Percentiles rank a stretch among this genome's conserved stretches.
phyloP scores from a whole-genome alignment of 2,888 invertebrate genomes.

The Marasmarcha lunaedactyla region DNA sequence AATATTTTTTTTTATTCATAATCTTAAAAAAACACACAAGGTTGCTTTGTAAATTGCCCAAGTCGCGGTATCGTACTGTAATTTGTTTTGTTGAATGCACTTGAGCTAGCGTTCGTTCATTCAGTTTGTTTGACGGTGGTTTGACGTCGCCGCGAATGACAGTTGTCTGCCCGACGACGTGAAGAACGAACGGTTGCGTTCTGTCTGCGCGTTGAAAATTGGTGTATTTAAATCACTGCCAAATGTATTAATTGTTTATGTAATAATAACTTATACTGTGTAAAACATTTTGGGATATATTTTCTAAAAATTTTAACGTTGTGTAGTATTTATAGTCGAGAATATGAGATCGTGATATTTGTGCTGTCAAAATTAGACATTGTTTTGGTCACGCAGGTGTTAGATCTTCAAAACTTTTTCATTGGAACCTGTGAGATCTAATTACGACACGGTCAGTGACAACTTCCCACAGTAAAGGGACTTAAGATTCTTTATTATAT shows the following conservation, averaged over 20 bases:
- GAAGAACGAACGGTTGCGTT: slow-evolving; percentile 22
- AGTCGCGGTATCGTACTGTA: too few species aligned
- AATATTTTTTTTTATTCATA: too few species aligned
- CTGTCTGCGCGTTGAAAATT: too few species aligned
- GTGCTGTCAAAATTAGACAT: slow-evolving; percentile 37
- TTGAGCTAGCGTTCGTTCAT: too few species aligned
- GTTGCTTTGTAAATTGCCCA: too few species aligned
- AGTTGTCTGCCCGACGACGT: slow-evolving; percentile 49
- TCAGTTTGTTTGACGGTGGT: too few species aligned
- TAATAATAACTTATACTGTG: too few species aligned
- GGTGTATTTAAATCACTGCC: too few species aligned
- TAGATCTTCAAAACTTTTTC: slow-evolving; percentile 32
- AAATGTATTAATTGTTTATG: slow-evolving; percentile 8
- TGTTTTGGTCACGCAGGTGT: slow-evolving; percentile 32
- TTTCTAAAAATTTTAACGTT: neutral
- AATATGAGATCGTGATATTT: slow-evolving; percentile 13
- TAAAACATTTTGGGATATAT: neutral
- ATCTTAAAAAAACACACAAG: too few species aligned
- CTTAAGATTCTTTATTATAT: slow-evolving; percentile 10
- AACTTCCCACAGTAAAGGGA: slow-evolving; percentile 24
- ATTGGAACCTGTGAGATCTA: slow-evolving; percentile 33
- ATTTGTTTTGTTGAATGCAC: too few species aligned
- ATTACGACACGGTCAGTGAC: slow-evolving; percentile 26
- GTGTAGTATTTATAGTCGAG: neutral
- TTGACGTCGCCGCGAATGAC: slow-evolving; percentile 28